Conservation (phyloP, 2,797 vertebrate genomes). For the Trematomus bernacchii region DNA sequence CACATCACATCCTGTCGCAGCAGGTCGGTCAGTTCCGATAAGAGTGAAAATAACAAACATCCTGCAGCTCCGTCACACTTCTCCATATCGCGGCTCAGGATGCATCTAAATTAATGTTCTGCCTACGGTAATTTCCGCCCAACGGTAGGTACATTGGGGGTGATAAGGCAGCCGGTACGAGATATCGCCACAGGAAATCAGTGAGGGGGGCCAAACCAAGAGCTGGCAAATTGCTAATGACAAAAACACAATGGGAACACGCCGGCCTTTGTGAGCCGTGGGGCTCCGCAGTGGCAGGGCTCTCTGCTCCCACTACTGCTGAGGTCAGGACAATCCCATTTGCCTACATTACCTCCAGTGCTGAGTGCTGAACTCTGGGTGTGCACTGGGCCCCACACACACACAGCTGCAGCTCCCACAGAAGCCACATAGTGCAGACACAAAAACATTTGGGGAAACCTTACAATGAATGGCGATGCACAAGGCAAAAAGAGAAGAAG, state of each 20-base stretch:
- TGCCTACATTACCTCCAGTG: conserved; percentile 60
- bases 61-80: conserved; percentile 35
- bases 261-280: conserved; percentile 62
- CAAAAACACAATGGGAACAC: conserved; percentile 70
- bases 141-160: conserved; percentile 11
- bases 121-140: conserved; percentile 50
- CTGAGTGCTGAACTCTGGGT: conserved; percentile 49
- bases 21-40: conserved; percentile 33
- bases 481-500: not conserved
- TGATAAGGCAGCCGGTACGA: conserved; percentile 57
- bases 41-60: conserved; percentile 48
- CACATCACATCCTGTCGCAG: conserved; percentile 47
- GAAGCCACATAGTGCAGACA: conserved; percentile 18
- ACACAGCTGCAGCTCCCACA: conserved; percentile 16
- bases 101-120: conserved; percentile 39
- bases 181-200: conserved; percentile 70
- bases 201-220: conserved; percentile 45
- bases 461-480: conserved; percentile 8
- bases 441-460: not conserved
- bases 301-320: conserved; percentile 54
- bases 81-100: conserved; percentile 26
- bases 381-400: conserved; percentile 36
- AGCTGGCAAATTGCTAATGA: conserved; percentile 71
- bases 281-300: conserved; percentile 49
- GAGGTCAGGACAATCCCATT: conserved; percentile 75